Evolutionary conservation across 2,797 vertebrate genomes (phyloP), one percentile per base, ranked within the genome.

Genomic region (Neosalanx taihuensis): DNA sequence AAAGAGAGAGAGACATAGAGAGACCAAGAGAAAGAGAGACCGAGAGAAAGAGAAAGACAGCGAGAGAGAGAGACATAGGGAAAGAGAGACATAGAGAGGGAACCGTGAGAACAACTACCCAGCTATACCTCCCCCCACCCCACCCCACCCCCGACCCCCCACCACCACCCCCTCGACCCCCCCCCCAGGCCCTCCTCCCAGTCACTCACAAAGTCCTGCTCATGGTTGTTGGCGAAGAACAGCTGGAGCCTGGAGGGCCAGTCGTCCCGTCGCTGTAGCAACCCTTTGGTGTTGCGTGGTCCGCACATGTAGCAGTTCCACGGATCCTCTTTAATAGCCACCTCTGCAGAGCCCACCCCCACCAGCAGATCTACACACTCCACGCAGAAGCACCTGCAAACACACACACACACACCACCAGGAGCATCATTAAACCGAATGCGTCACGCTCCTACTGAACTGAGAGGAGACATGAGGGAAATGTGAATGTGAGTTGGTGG

Each of bases 271-370:
- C 94, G 94, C 30, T 91, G 91, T 76, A 99, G 90, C 13, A 94
- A 64, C 0, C 96, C 96, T 0, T 91, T 90, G 67, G 89, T 90
- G 75, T 77, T 90, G 64, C 89, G 88, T 0, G 94, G 91, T 18
- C 94, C 93, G 20, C 97, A 99, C 95, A 98, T 96, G 90, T 95
- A 98, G 86, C 97, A 98, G 89, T 94, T 95, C 97, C 96, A 98
- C 4, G 96, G 96, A 76, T 98, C 96, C 76, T 96, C 95, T 59
- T 93, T 91, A 18, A 96, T 96, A 0, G 95, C 96, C 0, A 81
- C 83, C 0, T 88, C 88, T 0, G 97, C 95, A 0, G 95, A 93
- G 35, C 97, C 97, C 0, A 89, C 18, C 0, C 96, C 96, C 12
- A 99, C 95, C 78, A 98, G 79, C 62, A 96, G 91, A 20, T 99